phyloP scores from a whole-genome alignment of 2,888 invertebrate genomes.

The Cryptops parisi region DNA sequence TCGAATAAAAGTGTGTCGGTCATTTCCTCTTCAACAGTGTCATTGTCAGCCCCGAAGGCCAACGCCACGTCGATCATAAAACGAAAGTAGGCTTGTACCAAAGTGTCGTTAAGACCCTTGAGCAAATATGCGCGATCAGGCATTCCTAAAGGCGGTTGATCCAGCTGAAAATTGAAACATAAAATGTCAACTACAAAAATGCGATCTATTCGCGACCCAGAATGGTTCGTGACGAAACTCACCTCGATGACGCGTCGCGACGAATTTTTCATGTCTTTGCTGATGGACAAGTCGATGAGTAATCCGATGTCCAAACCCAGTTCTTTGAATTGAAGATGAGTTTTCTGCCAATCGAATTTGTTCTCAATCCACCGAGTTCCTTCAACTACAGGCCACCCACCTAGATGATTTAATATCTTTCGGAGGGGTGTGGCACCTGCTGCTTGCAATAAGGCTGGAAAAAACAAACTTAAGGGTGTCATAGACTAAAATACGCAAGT shows the following conservation, averaged over 20 bases:
- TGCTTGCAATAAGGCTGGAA: slow-evolving; percentile 4
- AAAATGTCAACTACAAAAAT: too few relatives aligned
- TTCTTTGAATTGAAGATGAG: slow-evolving; percentile 63
- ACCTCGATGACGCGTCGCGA: slow-evolving; percentile 71
- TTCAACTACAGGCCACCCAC: slow-evolving; percentile 86
- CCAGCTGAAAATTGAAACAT: slow-evolving; percentile 45
- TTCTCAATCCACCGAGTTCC: slow-evolving; percentile 52
- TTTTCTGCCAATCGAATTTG: slow-evolving; percentile 62
- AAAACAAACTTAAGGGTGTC: too few relatives aligned
- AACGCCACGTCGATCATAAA: slow-evolving; percentile 60
- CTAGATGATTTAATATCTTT: too few relatives aligned
- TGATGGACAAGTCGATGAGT: slow-evolving; percentile 76
- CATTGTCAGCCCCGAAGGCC: too few relatives aligned
- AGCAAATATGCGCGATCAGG: slow-evolving; percentile 64
- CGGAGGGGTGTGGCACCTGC: slow-evolving; percentile 53
- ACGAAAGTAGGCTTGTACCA: slow-evolving; percentile 49
- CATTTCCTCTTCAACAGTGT: slow-evolving; percentile 52
- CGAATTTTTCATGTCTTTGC: slow-evolving; percentile 77
- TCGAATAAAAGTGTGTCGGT: slow-evolving; percentile 72
- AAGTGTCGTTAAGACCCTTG: slow-evolving; percentile 59
- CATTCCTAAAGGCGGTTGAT: slow-evolving; percentile 70
- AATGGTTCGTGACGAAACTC: slow-evolving; percentile 29
- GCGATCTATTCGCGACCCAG: background rate
- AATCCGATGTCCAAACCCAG: slow-evolving; percentile 78
- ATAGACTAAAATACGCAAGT: too few relatives aligned